Percentiles rank a stretch among this genome's conserved stretches.
Evolutionary conservation across 2,888 invertebrate species (phyloP).

Genomic region (Pinctada fucata): DNA sequence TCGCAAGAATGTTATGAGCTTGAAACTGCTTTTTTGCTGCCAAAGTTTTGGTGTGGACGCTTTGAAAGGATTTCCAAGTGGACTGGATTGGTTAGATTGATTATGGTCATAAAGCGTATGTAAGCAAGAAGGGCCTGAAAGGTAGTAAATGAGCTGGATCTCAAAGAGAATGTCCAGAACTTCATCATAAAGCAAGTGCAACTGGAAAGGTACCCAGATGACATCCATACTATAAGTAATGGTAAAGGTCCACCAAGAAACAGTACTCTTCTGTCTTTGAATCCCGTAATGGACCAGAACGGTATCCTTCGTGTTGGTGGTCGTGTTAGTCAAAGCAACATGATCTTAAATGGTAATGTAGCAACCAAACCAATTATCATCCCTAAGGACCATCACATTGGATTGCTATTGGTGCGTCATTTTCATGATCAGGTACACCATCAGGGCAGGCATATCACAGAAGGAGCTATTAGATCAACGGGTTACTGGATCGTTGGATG

Average conservation of each 20-base stretch:
- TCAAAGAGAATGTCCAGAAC: constrained; percentile 13
- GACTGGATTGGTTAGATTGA: constrained; percentile 30
- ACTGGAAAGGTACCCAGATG: constrained; percentile 21
- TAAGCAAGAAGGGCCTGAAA: neutral
- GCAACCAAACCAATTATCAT: constrained; percentile 36
- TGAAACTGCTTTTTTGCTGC: constrained; percentile 1
- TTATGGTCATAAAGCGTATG: neutral
- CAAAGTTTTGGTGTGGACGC: constrained; percentile 18
- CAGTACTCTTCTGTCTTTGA: constrained; percentile 30
- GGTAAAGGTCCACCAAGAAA: constrained; percentile 2
- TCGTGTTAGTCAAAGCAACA: constrained; percentile 15
- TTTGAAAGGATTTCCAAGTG: constrained; percentile 45
- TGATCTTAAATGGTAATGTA: no score
- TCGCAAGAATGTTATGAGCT: constrained; percentile 12
- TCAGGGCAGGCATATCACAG: constrained; percentile 46
- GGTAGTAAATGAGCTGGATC: neutral
- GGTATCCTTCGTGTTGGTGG: constrained; percentile 41
- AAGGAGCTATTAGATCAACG: constrained; percentile 38
- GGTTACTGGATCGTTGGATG: constrained; percentile 46
- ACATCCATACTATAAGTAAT: constrained; percentile 7
- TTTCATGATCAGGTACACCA: constrained; percentile 41
- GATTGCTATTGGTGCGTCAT: constrained; percentile 35
- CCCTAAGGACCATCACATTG: constrained; percentile 35
- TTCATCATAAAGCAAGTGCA: constrained; percentile 31
- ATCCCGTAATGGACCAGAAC: constrained; percentile 37